Conservation (phyloP, 2,113 vertebrate species). For the Fulmarus glacialis region DNA sequence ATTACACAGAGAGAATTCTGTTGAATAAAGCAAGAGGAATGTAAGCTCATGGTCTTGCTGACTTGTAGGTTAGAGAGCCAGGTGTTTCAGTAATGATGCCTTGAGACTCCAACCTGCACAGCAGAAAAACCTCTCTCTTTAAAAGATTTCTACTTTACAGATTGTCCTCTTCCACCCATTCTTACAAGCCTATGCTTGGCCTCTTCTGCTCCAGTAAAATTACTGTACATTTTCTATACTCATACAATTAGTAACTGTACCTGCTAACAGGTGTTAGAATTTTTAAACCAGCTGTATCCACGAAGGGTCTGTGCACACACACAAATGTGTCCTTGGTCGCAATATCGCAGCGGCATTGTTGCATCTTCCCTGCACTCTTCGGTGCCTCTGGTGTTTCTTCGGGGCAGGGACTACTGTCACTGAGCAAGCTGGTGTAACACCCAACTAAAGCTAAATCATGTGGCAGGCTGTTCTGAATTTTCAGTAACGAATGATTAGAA, state of each 20-base stretch:
- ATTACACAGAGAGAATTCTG: not conserved
- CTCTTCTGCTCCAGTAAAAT: not conserved
- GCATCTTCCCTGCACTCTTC: not conserved
- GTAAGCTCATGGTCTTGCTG: not conserved
- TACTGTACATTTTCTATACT: not conserved
- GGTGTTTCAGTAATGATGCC: not conserved
- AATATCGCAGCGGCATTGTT: fast-evolving
- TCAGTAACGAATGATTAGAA: not conserved
- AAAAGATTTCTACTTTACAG: not conserved
- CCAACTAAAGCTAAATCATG: not conserved
- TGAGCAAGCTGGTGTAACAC: not conserved
- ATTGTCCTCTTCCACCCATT: not conserved
- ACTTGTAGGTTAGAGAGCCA: not conserved
- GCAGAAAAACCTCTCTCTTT: not conserved
- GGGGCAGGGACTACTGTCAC: not conserved
- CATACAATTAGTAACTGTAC: not conserved
- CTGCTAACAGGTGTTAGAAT: not conserved
- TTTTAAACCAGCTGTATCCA: not conserved
- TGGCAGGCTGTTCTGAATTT: not conserved
- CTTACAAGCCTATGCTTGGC: not conserved
- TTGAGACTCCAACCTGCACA: not conserved
- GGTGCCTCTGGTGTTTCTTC: not conserved
- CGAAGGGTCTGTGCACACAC: not conserved
- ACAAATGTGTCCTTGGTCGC: fast-evolving
- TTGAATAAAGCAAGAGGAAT: not conserved